phyloP scores from a whole-genome alignment of 2,797 vertebrate genomes.

The Paguma larvata region DNA sequence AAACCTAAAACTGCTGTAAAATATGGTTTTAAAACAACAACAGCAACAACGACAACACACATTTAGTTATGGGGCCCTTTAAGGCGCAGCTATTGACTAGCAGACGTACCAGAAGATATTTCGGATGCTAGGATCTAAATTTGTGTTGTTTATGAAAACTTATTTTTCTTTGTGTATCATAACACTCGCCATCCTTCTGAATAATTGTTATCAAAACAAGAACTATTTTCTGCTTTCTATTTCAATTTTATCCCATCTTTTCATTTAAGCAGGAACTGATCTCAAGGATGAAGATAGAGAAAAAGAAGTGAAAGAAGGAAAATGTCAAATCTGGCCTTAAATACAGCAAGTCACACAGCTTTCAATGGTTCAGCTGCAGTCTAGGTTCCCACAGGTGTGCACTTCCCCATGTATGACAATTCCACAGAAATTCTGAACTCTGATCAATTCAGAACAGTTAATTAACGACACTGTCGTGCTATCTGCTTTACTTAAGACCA shows the following conservation, averaged over 20 bases:
- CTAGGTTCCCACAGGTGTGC: background rate
- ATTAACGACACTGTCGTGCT: background rate
- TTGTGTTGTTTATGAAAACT: slow-evolving; percentile 10
- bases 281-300: background rate
- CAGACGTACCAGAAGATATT: slow-evolving; percentile 10
- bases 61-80: background rate
- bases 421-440: background rate
- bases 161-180: slow-evolving; percentile 42
- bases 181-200: background rate
- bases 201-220: slow-evolving; percentile 28
- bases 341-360: background rate
- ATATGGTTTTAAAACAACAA: background rate
- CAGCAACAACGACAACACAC: background rate
- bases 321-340: background rate
- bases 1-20: background rate
- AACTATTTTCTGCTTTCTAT: background rate
- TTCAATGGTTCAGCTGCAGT: background rate
- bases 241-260: slow-evolving; percentile 43
- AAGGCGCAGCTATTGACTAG: background rate
- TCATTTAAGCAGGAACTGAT: slow-evolving; percentile 36
- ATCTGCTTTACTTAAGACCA: background rate
- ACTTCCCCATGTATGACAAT: slow-evolving; percentile 8
- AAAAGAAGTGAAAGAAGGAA: background rate
- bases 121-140: background rate
- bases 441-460: background rate